Conservation (phyloP, 2,888 invertebrate species). For the Hymenopus coronatus region DNA sequence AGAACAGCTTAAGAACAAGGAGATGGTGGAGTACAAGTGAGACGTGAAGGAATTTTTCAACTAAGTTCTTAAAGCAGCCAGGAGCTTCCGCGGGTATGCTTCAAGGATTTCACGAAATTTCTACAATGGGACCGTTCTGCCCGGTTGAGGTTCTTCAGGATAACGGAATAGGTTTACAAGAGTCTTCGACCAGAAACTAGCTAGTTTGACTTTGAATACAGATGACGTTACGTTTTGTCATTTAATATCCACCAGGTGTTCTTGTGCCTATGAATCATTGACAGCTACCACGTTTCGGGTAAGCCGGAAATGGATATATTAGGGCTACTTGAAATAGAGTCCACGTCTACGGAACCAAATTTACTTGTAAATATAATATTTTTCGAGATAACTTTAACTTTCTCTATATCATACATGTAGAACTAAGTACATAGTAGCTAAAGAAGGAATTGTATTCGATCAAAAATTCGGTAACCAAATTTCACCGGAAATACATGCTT, state of each 20-base stretch:
- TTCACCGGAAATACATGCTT: too few species aligned
- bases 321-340: too few species aligned
- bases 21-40: background rate
- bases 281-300: too few species aligned
- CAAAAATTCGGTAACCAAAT: too few species aligned
- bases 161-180: background rate
- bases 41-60: background rate
- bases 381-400: too few species aligned
- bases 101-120: background rate
- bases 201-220: background rate
- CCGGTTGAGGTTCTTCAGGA: background rate
- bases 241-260: background rate
- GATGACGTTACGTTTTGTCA: background rate
- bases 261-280: too few species aligned
- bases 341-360: too few species aligned
- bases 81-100: background rate
- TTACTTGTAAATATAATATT: too few species aligned
- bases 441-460: too few species aligned
- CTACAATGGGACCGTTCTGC: background rate
- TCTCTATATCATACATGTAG: too few species aligned
- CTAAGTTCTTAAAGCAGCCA: background rate
- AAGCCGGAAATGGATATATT: too few species aligned
- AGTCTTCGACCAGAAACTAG: background rate
- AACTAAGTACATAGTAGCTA: too few species aligned
- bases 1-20: background rate